A percentile compares a stretch with the other conserved stretches of the same genome.
phyloP scores from a whole-genome alignment of 2,797 vertebrate genomes.

The Pitangus sulphuratus region DNA sequence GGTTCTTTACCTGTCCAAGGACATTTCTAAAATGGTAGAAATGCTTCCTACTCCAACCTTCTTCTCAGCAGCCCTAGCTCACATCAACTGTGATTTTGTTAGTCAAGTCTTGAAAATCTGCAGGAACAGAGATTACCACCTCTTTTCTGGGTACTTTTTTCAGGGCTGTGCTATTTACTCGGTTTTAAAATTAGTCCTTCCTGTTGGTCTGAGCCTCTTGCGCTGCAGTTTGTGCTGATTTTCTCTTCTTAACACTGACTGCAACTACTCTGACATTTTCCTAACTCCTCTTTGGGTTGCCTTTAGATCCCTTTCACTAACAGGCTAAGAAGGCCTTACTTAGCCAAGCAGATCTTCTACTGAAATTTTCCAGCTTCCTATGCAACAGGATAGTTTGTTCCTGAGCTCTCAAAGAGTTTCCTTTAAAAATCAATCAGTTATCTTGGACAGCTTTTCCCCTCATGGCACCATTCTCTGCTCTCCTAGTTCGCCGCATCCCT shows the following conservation, averaged over 20 bases:
- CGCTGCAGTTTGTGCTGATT: background rate
- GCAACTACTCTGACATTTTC: background rate
- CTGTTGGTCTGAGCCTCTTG: background rate
- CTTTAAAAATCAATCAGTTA: background rate
- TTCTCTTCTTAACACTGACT: background rate
- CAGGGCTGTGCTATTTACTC: background rate
- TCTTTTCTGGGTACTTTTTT: background rate
- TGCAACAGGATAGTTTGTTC: background rate
- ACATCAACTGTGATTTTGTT: background rate
- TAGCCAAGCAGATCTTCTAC: background rate
- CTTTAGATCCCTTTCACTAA: background rate
- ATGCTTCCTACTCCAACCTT: background rate
- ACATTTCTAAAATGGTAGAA: background rate
- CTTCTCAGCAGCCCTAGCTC: background rate
- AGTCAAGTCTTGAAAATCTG: background rate
- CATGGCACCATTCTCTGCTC: background rate
- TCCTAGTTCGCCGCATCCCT: background rate
- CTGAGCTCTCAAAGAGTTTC: background rate
- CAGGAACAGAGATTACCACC: background rate
- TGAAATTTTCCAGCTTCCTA: background rate
- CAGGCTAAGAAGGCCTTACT: background rate
- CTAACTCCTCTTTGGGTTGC: background rate
- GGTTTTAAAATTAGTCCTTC: background rate
- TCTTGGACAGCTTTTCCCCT: background rate
- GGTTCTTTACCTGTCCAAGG: background rate